These are phyloP conservation scores for Candidula unifasciata DNA, from an alignment of 2,888 invertebrate species.

Conservation along the genomic window DNA sequence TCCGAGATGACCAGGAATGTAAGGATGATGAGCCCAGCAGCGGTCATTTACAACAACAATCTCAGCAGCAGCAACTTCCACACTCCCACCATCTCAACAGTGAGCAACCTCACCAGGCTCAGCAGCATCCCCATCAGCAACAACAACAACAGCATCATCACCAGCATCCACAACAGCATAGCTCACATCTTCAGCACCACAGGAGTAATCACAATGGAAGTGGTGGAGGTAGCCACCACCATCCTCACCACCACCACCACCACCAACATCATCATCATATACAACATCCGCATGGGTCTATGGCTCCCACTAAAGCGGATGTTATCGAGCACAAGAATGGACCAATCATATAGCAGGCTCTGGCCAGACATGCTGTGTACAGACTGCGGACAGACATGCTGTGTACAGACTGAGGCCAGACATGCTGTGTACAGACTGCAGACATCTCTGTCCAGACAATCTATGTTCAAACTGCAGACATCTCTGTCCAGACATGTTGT, in stretches of 20 bases:
- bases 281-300: conserved; percentile 17
- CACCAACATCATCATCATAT: conserved; percentile 29
- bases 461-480: no score
- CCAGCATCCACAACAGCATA: conserved; percentile 38
- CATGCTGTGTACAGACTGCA: no score
- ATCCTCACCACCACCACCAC: conserved; percentile 30
- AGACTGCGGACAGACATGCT: no score
- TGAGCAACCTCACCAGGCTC: conserved; percentile 19
- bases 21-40: conserved; percentile 57
- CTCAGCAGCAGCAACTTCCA: background rate
- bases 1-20: conserved; percentile 67
- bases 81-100: conserved; percentile 36
- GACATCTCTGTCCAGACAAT: no score
- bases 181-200: conserved; percentile 6
- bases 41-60: conserved; percentile 18
- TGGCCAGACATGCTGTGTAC: background rate
- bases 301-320: conserved; percentile 50
- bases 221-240: conserved; percentile 14
- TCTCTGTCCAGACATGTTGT: no score
- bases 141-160: background rate
- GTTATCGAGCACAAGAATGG: conserved; percentile 15
- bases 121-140: conserved; percentile 8
- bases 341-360: background rate
- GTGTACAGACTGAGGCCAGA: no score
- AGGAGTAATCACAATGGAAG: background rate